These are phyloP conservation scores for Albula glossodonta DNA, from an alignment of 2,113 vertebrate genomes.

Conservation along the genomic window DNA sequence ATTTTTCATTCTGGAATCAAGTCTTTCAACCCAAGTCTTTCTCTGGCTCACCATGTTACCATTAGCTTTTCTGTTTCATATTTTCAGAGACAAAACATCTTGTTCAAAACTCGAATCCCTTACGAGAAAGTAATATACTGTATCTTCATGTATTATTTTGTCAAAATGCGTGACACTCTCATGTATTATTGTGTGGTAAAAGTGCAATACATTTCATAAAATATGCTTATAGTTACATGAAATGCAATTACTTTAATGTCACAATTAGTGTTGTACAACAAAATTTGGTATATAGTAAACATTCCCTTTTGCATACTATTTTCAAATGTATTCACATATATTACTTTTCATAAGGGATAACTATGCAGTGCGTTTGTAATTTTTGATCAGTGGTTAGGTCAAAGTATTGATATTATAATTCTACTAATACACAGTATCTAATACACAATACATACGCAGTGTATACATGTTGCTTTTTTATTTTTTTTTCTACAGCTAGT, in stretches of 20 bases:
- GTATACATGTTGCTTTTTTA: slow-evolving; percentile 15
- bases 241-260: slow-evolving; percentile 11
- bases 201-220: slow-evolving; percentile 27
- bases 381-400: slow-evolving; percentile 24
- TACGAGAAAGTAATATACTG: slow-evolving; percentile 8
- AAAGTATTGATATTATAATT: background rate
- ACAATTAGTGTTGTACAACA: background rate
- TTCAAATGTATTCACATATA: slow-evolving; percentile 2
- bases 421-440: background rate
- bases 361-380: slow-evolving; percentile 19
- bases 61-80: slow-evolving; percentile 5
- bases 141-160: background rate
- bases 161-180: background rate
- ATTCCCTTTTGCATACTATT: background rate
- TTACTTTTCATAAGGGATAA: slow-evolving; percentile 20
- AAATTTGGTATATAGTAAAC: slow-evolving; percentile 5
- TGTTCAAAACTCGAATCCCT: slow-evolving; percentile 4
- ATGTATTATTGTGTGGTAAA: background rate
- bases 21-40: background rate
- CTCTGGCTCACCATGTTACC: background rate
- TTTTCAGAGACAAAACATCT: background rate
- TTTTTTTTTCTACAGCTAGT: slow-evolving; percentile 38
- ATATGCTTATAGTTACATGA: slow-evolving; percentile 4
- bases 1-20: background rate
- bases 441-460: slow-evolving; percentile 11